Conservation (phyloP, 2,113 vertebrate genomes). For the Erinaceus europaeus region DNA sequence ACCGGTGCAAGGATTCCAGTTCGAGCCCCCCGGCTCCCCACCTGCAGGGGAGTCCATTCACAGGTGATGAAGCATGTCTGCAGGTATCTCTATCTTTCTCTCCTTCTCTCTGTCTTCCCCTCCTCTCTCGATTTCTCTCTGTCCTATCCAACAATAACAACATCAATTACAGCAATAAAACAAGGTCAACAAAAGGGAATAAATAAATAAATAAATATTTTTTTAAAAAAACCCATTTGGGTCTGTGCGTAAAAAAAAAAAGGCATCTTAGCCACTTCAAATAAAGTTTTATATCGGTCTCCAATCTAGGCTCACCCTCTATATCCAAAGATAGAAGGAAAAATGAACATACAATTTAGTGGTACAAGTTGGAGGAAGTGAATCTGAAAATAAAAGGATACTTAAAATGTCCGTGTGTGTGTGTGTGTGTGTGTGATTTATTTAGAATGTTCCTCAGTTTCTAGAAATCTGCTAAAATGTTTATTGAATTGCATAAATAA, state of each 20-base stretch:
- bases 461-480: conserved; percentile 52
- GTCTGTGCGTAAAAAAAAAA: background rate
- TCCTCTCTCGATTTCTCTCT: too few relatives aligned
- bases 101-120: too few relatives aligned
- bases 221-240: background rate
- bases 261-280: background rate
- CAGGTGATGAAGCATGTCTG: too few relatives aligned
- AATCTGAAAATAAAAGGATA: conserved; percentile 11
- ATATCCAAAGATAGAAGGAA: background rate
- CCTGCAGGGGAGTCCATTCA: too few relatives aligned
- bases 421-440: too few relatives aligned
- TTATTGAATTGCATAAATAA: conserved; percentile 49
- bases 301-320: background rate
- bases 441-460: conserved; percentile 49
- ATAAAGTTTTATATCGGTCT: background rate
- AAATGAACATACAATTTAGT: background rate
- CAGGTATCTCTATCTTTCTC: too few relatives aligned
- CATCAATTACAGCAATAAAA: too few relatives aligned
- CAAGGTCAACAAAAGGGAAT: background rate
- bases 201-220: too few relatives aligned
- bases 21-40: too few relatives aligned
- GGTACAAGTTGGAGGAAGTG: conserved; percentile 33
- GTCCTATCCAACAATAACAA: too few relatives aligned
- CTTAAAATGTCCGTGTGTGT: too few relatives aligned
- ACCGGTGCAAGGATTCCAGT: too few relatives aligned